phyloP scores from a whole-genome alignment of 2,113 vertebrate species.

The Corythaixoides concolor region DNA sequence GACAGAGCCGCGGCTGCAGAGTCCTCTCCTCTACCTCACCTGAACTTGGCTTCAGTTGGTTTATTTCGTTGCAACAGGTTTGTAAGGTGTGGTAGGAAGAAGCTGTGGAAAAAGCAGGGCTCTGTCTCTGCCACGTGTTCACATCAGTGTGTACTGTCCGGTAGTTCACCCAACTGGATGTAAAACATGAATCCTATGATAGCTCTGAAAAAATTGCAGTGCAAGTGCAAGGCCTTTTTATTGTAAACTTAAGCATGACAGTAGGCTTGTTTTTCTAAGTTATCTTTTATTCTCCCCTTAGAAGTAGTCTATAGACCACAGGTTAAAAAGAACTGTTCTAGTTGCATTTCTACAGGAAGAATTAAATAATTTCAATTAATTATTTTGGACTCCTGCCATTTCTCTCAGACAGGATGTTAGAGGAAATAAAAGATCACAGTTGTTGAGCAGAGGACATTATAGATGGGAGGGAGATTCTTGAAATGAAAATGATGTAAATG shows the following conservation, averaged over 20 bases:
- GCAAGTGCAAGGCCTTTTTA: neutral
- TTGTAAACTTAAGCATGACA: neutral
- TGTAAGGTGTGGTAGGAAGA: neutral
- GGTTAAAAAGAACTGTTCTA: neutral
- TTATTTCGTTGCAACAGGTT: neutral
- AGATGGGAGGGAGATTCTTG: neutral
- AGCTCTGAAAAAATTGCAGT: neutral
- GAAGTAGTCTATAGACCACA: neutral
- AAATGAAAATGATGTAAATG: neutral
- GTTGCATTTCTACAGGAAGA: neutral
- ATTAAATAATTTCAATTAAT: neutral
- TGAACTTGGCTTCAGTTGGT: neutral
- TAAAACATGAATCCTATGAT: accelerated
- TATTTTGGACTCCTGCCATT: neutral
- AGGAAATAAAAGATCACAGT: neutral
- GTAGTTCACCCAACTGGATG: neutral
- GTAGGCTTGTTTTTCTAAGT: neutral
- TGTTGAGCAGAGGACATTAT: neutral
- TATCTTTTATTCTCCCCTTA: neutral
- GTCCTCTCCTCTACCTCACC: neutral
- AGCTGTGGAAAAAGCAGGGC: neutral
- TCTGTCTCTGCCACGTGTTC: accelerated
- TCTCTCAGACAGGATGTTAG: neutral
- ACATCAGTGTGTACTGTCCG: accelerated
- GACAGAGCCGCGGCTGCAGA: accelerated